Evolutionary conservation across 92 coral and sea anemone species (phyloP), one percentile per base, ranked within the genome.

Genomic region (Palythoa caribaeorum): DNA sequence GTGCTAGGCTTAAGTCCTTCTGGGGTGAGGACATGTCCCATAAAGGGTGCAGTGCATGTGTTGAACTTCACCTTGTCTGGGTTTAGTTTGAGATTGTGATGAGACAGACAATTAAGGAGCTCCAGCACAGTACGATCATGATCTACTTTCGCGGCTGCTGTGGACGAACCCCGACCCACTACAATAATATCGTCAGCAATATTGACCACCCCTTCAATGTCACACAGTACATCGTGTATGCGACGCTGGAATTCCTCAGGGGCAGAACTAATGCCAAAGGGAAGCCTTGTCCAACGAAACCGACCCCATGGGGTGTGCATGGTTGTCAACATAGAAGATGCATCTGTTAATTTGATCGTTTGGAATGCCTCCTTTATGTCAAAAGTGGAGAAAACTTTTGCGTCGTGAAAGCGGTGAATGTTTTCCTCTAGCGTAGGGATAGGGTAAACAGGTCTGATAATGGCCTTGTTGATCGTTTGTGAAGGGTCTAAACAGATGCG

Each of bases 81-180:
- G 86, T 91, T 93, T 59, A 93, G 96, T 70, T 91, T 93, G 70
- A 88, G 92, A 77, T 91, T 80, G 65, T 93, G 85, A 88, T 87
- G 86, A 50, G 90, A 71, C 75, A 89, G 78, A 39, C 89, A 80
- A 73, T 68, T 52, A 19, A 85, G 77, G 20, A 90, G 77, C 53
- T 84, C 85, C 2, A 88, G 65, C 36, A 88, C 62, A 6, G 79
- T 79, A 2, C 71, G 74, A 62, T 89, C 91, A 74, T 75, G 88
- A 83, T 83, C 84, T 48, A 69, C 73, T 69, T 69, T 89, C 37
- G 88, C 91, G 1, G 84, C 77, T 14, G 68, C 76, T 39, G 51
- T 28, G 70, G 84, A 83, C 35, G 65, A 72, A 55, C 84, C 91
- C 57, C 78, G 79, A 73, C 91, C 84, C 76, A 83, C n/a, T 71